Base-by-base conservation (phyloP, 2,888 invertebrate species). In the Oxyteleia sp. region DNA sequence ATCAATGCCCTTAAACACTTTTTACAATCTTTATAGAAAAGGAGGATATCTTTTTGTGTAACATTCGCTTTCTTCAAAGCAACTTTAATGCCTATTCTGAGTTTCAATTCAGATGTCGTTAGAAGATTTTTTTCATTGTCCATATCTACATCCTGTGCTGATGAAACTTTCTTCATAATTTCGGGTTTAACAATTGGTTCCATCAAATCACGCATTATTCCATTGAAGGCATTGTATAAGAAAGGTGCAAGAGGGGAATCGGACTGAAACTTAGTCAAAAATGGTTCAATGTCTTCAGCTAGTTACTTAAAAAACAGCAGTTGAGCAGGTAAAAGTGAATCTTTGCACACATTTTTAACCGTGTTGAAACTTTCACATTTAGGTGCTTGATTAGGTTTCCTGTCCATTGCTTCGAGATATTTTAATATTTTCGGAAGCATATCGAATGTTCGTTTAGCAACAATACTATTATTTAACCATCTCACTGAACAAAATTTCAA, bases 401-500 rank as follows among this genome's bases (percentile, higher is more conserved):
- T 49, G 8, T 23, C 55, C 26, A 85, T 59, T 64, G 63, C 51
- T n/a, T 84, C 32, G 2, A 86, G 51, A 71, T 85, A 85, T 49
- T 81, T 81, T 63, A 41, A 29, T 23, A 86, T 15, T 38, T 80
- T 8, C 3, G 82, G 80, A 20, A 85, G 53, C 51, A 88, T 84
- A 15, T 78, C 55, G 7, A 84, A 11, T 29, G 86, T 86, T 71
- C 84, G 75, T 41, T 84, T 32, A 29, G 82, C 85, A 16, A 85
- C 83, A 13, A n/a, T 15, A 29, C 18, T 82, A 68, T 88, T 89
- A 59, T 89, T 86, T 13, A 89, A 63, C 88, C 88, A 89, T 38
- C 88, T 64, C 5, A 85, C 66, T 7, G 83, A 71, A 55, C 87
- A 88, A 55, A 87, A 91, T 69, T 91, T 90, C 26, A 88, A 49